Evolutionary conservation across 2,113 vertebrate genomes (phyloP), one percentile per base, ranked within the genome.

Genomic region (Phaethornis superciliosus): DNA sequence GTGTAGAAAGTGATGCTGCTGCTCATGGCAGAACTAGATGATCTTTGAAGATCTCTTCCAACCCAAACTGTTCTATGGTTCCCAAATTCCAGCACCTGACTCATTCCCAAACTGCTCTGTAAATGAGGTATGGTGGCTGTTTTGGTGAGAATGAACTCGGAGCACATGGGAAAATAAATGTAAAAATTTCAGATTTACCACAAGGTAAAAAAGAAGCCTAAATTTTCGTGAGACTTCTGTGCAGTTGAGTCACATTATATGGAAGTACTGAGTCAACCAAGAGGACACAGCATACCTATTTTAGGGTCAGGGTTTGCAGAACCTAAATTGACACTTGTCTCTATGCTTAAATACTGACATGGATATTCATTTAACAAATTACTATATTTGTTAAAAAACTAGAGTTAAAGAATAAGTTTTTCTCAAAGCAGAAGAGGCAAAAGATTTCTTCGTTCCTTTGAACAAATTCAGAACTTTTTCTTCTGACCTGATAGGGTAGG

Each of bases 111-210:
- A 58, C 35, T 51, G 42, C 15, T 83, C 21, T 37, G 4, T 20
- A 27, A 35, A 69, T 32, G 7, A 55, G 52, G 12, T 67, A 32
- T 0, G 0, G 19, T 28, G 47, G 19, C 37, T 82, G 54, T 51
- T 84, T 28, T 26, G 35, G n/a, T 35, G 24, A 70, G 75, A 86
- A 19, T 23, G 63, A 47, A 55, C 19, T 68, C 7, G 3, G 44
- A 65, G 30, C 2, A 0, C 32, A 24, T 17, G 33, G 11, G 3
- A 24, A 44, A 28, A n/a, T 40, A 28, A 18, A 18, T 4, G 9
- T 15, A 49, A 30, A 26, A 28, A 7, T 4, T 15, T 16, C 46
- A 8, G 5, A 15, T 35, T 75, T 62, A 24, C 33, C 9, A n/a
- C 33, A 71, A 85, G 26, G 7, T 52, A 40, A 47, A n/a, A 80